These are phyloP conservation scores for Cremastobaeus sp. DNA, from an alignment of 2,888 invertebrate genomes.

Conservation along the genomic window DNA sequence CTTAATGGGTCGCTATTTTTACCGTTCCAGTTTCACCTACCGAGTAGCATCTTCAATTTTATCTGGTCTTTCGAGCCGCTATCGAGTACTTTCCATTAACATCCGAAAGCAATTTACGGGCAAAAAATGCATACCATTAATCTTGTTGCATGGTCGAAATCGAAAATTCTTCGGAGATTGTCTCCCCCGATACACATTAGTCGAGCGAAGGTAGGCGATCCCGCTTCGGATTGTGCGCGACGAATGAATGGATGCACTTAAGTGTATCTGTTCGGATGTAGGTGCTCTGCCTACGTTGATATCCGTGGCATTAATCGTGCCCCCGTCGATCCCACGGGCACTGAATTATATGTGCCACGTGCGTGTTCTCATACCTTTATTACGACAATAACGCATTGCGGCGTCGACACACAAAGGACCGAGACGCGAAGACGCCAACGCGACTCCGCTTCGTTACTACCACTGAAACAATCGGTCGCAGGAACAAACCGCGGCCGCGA, in stretches of 20 bases:
- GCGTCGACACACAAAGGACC: conserved; percentile 62
- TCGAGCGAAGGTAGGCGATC: conserved; percentile 8
- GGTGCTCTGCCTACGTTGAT: conserved; percentile 66
- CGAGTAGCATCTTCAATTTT: conserved; percentile 2
- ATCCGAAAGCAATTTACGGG: conserved; percentile 53
- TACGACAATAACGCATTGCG: conserved; percentile 68
- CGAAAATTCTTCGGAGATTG: conserved; percentile 52
- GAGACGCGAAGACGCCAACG: conserved; percentile 61
- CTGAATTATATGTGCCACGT: conserved; percentile 75
- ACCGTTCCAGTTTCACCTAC: conserved; percentile 42
- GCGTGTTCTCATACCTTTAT: conserved; percentile 76
- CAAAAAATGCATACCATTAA: conserved; percentile 52
- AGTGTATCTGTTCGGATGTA: conserved; percentile 45
- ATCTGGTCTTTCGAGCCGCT: conserved; percentile 20
- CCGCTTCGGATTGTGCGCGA: conserved; percentile 19
- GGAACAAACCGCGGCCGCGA: conserved; percentile 26
- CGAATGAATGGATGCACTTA: conserved; percentile 55
- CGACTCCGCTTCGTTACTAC: conserved; percentile 52
- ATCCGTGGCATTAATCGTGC: conserved; percentile 65
- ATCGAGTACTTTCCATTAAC: conserved; percentile 47
- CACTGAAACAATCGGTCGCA: no score
- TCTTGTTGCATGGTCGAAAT: conserved; percentile 51
- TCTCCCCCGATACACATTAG: conserved; percentile 38
- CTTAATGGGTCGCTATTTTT: conserved; percentile 50
- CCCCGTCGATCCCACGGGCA: conserved; percentile 62